phyloP scores from a whole-genome alignment of 1,140 invertebrate genomes.

The Drosophila eugracilis region DNA sequence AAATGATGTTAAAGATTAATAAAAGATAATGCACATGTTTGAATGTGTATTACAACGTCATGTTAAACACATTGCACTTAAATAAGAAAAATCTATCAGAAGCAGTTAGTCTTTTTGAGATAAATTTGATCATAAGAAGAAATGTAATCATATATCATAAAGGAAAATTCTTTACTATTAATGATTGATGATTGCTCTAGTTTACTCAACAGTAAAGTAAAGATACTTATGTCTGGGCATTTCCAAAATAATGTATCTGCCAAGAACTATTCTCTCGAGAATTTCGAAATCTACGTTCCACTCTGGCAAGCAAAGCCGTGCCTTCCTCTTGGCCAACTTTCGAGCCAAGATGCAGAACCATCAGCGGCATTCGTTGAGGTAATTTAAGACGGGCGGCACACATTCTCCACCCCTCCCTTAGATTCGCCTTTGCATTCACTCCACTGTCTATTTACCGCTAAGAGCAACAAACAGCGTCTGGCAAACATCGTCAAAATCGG shows the following conservation, averaged over 20 bases:
- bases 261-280: neutral
- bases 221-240: neutral
- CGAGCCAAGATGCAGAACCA: slow-evolving; percentile 72
- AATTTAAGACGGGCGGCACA: slow-evolving; percentile 65
- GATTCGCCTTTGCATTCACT: slow-evolving; percentile 10
- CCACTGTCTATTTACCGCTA: slow-evolving; percentile 71
- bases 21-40: too few species aligned
- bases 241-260: neutral
- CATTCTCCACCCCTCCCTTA: neutral
- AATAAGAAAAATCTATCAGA: too few species aligned
- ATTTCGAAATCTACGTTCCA: slow-evolving; percentile 37
- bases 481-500: slow-evolving; percentile 51
- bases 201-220: neutral
- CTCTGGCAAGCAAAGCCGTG: slow-evolving; percentile 43
- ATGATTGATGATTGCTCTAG: too few species aligned
- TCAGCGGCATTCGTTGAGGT: slow-evolving; percentile 54
- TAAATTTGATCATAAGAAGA: too few species aligned
- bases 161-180: too few species aligned
- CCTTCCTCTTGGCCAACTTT: slow-evolving; percentile 42
- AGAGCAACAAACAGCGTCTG: slow-evolving; percentile 70
- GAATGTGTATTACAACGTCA: too few species aligned
- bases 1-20: too few species aligned
- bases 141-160: too few species aligned
- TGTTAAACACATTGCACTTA: too few species aligned
- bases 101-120: too few species aligned